Conservation (phyloP, 1,140 invertebrate genomes). For the Philotrypesis tridentata region DNA sequence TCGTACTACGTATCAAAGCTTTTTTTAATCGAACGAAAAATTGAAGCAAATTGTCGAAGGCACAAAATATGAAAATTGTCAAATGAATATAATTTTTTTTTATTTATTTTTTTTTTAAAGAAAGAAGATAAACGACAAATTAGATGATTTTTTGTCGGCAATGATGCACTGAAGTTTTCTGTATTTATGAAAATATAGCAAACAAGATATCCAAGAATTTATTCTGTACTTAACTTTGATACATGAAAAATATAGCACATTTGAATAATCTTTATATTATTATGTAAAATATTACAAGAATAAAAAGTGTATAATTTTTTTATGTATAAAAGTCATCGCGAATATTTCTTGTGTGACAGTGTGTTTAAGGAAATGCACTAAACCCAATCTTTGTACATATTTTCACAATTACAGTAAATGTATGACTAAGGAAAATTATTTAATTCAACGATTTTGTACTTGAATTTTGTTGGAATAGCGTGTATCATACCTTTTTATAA, state of each 20-base stretch:
- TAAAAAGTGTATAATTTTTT: constrained; percentile 9
- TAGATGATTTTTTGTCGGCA: constrained; percentile 21
- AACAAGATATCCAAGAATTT: constrained; percentile 33
- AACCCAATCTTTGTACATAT: background rate
- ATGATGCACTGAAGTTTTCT: constrained; percentile 21
- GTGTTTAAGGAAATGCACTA: background rate
- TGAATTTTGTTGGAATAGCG: constrained; percentile 18
- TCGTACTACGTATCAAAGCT: constrained; percentile 27
- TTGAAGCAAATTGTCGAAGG: constrained; percentile 21
- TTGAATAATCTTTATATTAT: constrained; percentile 5
- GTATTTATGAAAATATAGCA: constrained; percentile 34
- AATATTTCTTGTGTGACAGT: constrained; percentile 31
- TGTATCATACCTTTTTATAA: constrained; percentile 21
- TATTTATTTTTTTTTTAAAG: background rate
- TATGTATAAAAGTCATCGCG: constrained; percentile 36
- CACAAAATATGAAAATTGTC: constrained; percentile 32
- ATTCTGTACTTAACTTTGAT: constrained; percentile 49
- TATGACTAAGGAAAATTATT: background rate
- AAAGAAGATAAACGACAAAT: constrained; percentile 13
- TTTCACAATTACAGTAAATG: constrained; percentile 5
- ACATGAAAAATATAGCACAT: constrained; percentile 32
- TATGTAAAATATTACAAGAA: constrained; percentile 27
- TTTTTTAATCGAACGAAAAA: constrained; percentile 24
- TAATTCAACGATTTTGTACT: constrained; percentile 31
- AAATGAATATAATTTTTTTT: constrained; percentile 11